phyloP scores from a whole-genome alignment of 2,797 vertebrate genomes.

The Sebastes hopkinsi region DNA sequence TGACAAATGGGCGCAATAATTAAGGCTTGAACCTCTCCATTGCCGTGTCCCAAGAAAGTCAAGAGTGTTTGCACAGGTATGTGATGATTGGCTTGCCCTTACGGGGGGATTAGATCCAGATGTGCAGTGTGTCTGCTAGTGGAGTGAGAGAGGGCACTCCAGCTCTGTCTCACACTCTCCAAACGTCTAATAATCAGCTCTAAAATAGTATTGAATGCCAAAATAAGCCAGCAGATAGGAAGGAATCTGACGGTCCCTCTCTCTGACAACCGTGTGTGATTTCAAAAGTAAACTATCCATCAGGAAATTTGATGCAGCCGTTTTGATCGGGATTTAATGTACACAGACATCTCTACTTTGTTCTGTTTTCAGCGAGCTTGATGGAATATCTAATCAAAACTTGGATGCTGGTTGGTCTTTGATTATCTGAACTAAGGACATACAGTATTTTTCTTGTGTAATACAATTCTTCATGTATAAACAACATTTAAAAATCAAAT shows the following conservation, averaged over 20 bases:
- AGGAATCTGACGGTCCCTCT: slow-evolving; percentile 25
- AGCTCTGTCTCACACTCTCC: slow-evolving; percentile 28
- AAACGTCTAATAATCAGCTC: slow-evolving; percentile 43
- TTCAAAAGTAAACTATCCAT: slow-evolving; percentile 44
- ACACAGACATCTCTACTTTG: neutral
- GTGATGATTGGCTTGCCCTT: slow-evolving; percentile 59
- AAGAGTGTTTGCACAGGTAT: slow-evolving; percentile 66
- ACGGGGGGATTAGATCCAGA: slow-evolving; percentile 72
- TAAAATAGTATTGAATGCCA: slow-evolving; percentile 46
- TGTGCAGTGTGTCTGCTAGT: slow-evolving; percentile 59
- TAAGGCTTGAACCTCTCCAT: slow-evolving; percentile 37
- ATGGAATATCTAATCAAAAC: slow-evolving; percentile 34
- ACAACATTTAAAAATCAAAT: slow-evolving; percentile 2
- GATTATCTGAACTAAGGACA: neutral
- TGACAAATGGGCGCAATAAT: slow-evolving; percentile 62
- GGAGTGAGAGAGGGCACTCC: slow-evolving; percentile 27
- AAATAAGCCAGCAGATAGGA: slow-evolving; percentile 47
- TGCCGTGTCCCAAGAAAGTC: slow-evolving; percentile 49
- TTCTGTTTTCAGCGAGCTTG: slow-evolving; percentile 19
- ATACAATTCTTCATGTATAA: neutral
- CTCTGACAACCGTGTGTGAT: slow-evolving; percentile 24
- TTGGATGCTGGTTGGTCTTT: slow-evolving; percentile 20
- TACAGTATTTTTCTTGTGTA: neutral
- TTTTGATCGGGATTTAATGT: slow-evolving; percentile 26
- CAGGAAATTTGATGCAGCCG: slow-evolving; percentile 10